Evolutionary conservation across 2,888 invertebrate genomes (phyloP).

Genomic region (Sepiola atlantica): DNA sequence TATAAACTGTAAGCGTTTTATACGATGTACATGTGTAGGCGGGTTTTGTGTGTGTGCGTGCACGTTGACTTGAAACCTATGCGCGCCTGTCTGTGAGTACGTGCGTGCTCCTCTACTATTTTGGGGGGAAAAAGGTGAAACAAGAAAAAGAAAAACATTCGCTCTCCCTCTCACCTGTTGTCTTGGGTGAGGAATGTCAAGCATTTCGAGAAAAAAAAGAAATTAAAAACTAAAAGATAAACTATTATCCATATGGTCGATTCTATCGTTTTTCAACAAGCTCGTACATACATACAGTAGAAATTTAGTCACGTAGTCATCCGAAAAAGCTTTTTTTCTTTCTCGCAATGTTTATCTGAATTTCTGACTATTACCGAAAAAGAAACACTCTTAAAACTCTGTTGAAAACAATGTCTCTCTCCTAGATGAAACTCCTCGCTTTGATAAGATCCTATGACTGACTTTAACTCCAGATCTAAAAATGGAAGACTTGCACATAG

Average conservation of each 20-base stretch:
- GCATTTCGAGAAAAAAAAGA: not conserved
- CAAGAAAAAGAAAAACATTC: not conserved
- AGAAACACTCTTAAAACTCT: too few species aligned
- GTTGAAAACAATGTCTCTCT: too few species aligned
- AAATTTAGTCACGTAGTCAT: too few species aligned
- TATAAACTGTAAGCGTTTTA: not conserved
- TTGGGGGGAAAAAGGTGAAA: not conserved
- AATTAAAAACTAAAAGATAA: not conserved
- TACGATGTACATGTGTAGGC: not conserved
- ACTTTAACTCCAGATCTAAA: too few species aligned
- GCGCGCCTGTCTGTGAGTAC: not conserved
- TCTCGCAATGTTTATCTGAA: too few species aligned
- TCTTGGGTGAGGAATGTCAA: not conserved
- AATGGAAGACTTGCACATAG: too few species aligned
- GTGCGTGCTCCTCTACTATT: not conserved
- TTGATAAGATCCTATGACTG: too few species aligned
- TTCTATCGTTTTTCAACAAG: too few species aligned
- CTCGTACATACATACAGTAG: too few species aligned
- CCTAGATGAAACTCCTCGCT: too few species aligned
- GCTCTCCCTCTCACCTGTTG: not conserved
- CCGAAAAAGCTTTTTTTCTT: too few species aligned
- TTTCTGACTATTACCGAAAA: too few species aligned
- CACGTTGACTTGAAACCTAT: not conserved
- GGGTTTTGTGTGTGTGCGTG: not conserved
- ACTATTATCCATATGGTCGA: not conserved